Percentiles rank a stretch among this genome's conserved stretches.
phyloP scores from a whole-genome alignment of 2,113 vertebrate species.

The Ictalurus furcatus region DNA sequence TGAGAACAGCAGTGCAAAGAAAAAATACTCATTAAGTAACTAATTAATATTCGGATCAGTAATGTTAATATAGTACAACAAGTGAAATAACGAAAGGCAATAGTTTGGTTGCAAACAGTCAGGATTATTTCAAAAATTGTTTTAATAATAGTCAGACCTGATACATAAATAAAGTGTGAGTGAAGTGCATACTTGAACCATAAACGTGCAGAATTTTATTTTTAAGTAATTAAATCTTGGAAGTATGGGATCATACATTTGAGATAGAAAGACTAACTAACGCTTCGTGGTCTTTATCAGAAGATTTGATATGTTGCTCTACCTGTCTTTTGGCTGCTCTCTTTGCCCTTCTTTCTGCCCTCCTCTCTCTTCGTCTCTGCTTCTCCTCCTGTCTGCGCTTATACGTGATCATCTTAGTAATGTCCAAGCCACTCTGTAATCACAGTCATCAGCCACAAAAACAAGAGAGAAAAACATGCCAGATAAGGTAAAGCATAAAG shows the following conservation, averaged over 20 bases:
- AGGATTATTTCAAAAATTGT: background rate
- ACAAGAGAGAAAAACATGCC: constrained; percentile 1
- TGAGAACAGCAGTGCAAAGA: background rate
- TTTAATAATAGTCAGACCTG: background rate
- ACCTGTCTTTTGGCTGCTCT: constrained; percentile 74
- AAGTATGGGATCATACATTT: background rate
- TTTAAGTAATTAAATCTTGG: background rate
- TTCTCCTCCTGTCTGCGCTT: constrained; percentile 86
- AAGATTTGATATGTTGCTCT: background rate
- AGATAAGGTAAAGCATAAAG: background rate
- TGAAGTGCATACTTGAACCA: background rate
- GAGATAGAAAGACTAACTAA: background rate
- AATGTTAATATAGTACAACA: background rate
- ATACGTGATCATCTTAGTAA: constrained; percentile 82
- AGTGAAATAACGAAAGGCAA: background rate
- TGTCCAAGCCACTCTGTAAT: constrained; percentile 82
- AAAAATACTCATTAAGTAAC: background rate
- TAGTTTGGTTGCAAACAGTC: background rate
- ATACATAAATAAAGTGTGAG: background rate
- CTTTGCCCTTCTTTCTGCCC: constrained; percentile 74
- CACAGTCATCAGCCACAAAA: background rate
- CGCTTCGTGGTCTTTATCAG: background rate
- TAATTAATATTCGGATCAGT: background rate
- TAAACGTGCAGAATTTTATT: background rate
- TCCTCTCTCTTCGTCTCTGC: constrained; percentile 77